These are phyloP conservation scores for Athalia rosae DNA, from an alignment of 2,888 invertebrate genomes.

Conservation along the genomic window DNA sequence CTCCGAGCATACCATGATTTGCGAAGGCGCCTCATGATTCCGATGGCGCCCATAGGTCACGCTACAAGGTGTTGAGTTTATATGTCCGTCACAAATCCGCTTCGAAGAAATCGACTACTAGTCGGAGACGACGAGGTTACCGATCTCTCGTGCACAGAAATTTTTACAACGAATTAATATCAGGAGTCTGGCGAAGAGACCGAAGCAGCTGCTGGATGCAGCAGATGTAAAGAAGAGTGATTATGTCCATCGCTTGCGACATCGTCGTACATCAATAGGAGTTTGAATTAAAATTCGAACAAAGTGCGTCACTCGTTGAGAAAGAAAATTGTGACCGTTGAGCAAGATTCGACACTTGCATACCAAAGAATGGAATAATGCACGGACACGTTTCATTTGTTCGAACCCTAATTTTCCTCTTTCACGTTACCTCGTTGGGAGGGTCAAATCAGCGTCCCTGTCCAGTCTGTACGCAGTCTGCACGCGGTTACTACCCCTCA, in stretches of 20 bases:
- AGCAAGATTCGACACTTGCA: neutral
- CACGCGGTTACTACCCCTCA: constrained; percentile 84
- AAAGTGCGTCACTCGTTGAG: constrained; percentile 28
- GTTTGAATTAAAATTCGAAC: constrained; percentile 20
- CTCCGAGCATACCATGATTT: no score
- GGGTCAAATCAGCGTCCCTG: constrained; percentile 82
- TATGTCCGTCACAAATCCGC: constrained; percentile 14
- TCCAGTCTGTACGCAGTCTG: constrained; percentile 89
- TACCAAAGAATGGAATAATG: neutral
- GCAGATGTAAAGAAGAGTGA: neutral
- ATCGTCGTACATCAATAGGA: neutral
- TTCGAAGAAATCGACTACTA: constrained; percentile 7
- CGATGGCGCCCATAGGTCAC: constrained; percentile 28
- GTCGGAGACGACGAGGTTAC: neutral
- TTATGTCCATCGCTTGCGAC: neutral
- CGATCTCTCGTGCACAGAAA: constrained; percentile 5
- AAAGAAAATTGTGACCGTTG: constrained; percentile 15
- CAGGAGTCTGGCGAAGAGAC: neutral
- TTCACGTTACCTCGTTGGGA: constrained; percentile 81
- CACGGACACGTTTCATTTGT: neutral
- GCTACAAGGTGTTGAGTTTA: neutral
- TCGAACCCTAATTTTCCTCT: no score
- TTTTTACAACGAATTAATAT: constrained; percentile 10
- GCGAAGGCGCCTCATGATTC: neutral
- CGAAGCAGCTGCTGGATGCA: neutral